phyloP scores from a whole-genome alignment of 2,113 vertebrate genomes.

The Cepphus grylle region DNA sequence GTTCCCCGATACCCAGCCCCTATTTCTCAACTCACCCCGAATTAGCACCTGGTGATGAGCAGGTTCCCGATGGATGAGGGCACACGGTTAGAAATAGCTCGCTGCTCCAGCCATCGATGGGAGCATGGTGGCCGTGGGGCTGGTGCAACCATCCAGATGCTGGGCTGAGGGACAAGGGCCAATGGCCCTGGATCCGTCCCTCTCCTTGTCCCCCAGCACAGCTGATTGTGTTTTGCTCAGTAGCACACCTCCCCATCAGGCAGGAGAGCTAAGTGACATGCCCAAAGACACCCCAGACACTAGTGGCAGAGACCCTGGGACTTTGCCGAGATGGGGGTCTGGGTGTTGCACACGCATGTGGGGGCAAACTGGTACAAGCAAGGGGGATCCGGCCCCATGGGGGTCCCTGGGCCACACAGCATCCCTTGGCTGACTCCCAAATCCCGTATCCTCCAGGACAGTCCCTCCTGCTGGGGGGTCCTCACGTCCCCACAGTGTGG shows the following conservation, averaged over 20 bases:
- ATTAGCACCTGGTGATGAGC: not conserved
- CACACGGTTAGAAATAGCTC: not conserved
- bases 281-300: not conserved
- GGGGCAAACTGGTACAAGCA: not conserved
- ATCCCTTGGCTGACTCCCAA: not conserved
- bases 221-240: accelerated
- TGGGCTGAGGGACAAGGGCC: not conserved
- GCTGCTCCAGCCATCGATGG: accelerated
- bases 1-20: not conserved
- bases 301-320: not conserved
- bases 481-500: not conserved
- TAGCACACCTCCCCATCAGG: not conserved
- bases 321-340: not conserved
- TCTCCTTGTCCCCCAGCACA: not conserved
- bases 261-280: not conserved
- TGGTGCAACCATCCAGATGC: accelerated
- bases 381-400: not conserved
- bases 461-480: not conserved
- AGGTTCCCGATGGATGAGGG: not conserved
- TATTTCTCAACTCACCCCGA: not conserved
- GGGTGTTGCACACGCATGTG: no score
- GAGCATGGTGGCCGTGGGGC: not conserved
- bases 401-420: not conserved
- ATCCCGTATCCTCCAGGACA: no score
- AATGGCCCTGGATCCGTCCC: not conserved